Evolutionary conservation across 2,797 vertebrate species (phyloP).

Genomic region (Lophius americanus): DNA sequence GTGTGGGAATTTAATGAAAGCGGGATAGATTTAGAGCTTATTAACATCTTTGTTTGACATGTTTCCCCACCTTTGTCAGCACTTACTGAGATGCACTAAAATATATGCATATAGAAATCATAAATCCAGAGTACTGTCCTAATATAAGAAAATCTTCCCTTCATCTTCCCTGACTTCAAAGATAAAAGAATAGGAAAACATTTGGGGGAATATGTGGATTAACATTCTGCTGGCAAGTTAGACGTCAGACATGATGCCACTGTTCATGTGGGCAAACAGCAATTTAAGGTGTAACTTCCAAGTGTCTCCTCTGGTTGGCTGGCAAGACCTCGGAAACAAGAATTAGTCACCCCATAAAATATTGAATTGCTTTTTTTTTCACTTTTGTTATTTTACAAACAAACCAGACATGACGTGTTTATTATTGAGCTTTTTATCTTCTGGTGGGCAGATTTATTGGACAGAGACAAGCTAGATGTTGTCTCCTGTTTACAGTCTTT

Average conservation of each 20-base stretch:
- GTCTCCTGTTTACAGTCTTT: neutral
- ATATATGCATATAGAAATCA: constrained; percentile 14
- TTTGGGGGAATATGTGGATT: constrained; percentile 7
- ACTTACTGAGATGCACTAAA: constrained; percentile 4
- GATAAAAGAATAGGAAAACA: neutral
- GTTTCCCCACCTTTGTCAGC: constrained; percentile 5
- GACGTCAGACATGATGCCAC: neutral
- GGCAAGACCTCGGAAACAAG: too few species aligned
- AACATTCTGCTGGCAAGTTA: neutral
- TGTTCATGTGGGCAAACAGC: neutral
- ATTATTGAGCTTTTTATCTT: constrained; percentile 1
- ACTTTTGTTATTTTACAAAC: neutral
- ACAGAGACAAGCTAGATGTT: neutral
- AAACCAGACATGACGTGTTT: neutral
- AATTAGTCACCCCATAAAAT: too few species aligned
- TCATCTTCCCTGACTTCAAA: neutral
- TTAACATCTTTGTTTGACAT: constrained; percentile 28
- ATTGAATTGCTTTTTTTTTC: neutral
- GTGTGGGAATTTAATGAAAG: constrained; percentile 44
- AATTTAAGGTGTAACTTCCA: too few species aligned
- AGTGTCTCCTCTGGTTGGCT: too few species aligned
- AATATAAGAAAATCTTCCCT: neutral
- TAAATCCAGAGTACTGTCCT: neutral
- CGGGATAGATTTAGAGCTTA: constrained; percentile 29
- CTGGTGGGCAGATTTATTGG: neutral